Conservation (phyloP, 2,113 vertebrate genomes). For the Felis catus region F.catus_Fca126_mat1.0 CM031420.1:98177501-98178000, state of each 20-base stretch:
- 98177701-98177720: not conserved
- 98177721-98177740: not conserved
- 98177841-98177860: too few relatives aligned
- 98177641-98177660: not conserved
- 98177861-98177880: too few relatives aligned
- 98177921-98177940: too few relatives aligned
- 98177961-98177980: too few relatives aligned
- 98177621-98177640: not conserved
- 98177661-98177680: not conserved
- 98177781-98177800: not conserved
- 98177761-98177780: not conserved
- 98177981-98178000: too few relatives aligned
- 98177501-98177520: not conserved
- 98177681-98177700: not conserved
- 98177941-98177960: too few relatives aligned
- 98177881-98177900: too few relatives aligned
- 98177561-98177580: not conserved
- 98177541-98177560: not conserved
- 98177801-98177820: not conserved
- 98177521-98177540: not conserved
- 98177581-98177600: not conserved
- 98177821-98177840: not conserved
- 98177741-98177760: not conserved
- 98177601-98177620: not conserved
- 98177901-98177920: too few relatives aligned